These are phyloP conservation scores for Lithosia quadra DNA, from an alignment of 2,888 invertebrate species.

Conservation along the genomic window DNA sequence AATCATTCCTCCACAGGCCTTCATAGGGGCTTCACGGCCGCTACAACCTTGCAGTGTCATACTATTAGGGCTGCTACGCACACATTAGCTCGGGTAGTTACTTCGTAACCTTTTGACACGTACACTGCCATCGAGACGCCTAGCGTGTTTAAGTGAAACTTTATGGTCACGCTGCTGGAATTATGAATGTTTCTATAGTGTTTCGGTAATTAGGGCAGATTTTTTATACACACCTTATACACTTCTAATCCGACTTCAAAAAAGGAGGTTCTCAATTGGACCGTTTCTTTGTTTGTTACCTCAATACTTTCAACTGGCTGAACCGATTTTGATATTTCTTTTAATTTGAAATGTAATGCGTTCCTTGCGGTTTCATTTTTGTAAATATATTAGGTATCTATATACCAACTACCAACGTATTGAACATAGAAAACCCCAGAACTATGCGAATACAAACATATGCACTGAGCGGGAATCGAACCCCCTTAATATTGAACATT, in stretches of 20 bases:
- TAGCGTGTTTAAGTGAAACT: neutral
- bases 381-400: no score
- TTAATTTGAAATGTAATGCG: no score
- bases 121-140: constrained; percentile 1
- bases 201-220: neutral
- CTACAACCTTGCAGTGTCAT: constrained; percentile 38
- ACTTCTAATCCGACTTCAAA: no score
- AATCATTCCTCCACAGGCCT: constrained; percentile 22
- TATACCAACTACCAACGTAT: no score
- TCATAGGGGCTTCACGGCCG: constrained; percentile 37
- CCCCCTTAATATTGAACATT: no score
- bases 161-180: neutral
- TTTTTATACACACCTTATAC: no score
- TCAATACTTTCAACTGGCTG: no score
- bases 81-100: neutral
- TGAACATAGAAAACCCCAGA: neutral
- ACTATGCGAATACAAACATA: neutral
- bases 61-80: constrained; percentile 12
- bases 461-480: no score
- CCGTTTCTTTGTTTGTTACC: no score
- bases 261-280: no score
- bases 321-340: no score
- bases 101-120: neutral
- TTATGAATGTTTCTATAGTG: neutral
- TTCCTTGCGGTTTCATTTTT: no score